These are phyloP conservation scores for Dolichallabes microphthalmus DNA, from an alignment of 2,113 vertebrate species.

Conservation along the genomic window DNA sequence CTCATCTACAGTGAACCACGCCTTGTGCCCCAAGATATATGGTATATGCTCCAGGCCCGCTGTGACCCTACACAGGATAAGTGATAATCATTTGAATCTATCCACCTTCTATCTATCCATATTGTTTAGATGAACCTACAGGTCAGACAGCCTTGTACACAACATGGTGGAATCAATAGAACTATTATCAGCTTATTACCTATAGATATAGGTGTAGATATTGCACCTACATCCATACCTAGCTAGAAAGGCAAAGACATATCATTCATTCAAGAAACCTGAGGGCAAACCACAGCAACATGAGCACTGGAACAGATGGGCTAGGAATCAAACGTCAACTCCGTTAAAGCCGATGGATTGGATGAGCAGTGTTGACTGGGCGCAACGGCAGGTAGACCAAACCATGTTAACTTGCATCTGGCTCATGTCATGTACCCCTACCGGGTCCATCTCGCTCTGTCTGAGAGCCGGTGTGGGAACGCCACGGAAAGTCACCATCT, in stretches of 20 bases:
- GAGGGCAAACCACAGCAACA: conserved; percentile 44
- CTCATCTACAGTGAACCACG: too few species aligned
- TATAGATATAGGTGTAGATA: not conserved
- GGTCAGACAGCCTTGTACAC: not conserved
- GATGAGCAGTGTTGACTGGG: conserved; percentile 58
- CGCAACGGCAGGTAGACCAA: conserved; percentile 59
- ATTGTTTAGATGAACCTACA: not conserved
- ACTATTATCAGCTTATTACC: too few species aligned
- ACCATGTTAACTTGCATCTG: conserved; percentile 40
- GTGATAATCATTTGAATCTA: too few species aligned
- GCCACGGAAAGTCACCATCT: conserved; percentile 50
- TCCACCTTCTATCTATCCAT: not conserved
- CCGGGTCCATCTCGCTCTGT: not conserved
- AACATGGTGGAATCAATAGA: not conserved
- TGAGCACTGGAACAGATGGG: conserved; percentile 63
- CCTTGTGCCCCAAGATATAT: too few species aligned
- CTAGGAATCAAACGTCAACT: conserved; percentile 70
- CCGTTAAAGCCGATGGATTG: conserved; percentile 60
- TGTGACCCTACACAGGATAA: too few species aligned
- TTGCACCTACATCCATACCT: conserved; percentile 13
- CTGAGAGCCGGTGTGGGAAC: conserved; percentile 8
- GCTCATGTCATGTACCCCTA: conserved; percentile 39
- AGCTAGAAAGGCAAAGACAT: conserved; percentile 38
- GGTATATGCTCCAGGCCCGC: too few species aligned
- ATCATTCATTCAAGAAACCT: conserved; percentile 40